Conservation (phyloP, 37 sponge, comb jelly and placozoan genomes). For the Cladorhizidae sp. region DNA sequence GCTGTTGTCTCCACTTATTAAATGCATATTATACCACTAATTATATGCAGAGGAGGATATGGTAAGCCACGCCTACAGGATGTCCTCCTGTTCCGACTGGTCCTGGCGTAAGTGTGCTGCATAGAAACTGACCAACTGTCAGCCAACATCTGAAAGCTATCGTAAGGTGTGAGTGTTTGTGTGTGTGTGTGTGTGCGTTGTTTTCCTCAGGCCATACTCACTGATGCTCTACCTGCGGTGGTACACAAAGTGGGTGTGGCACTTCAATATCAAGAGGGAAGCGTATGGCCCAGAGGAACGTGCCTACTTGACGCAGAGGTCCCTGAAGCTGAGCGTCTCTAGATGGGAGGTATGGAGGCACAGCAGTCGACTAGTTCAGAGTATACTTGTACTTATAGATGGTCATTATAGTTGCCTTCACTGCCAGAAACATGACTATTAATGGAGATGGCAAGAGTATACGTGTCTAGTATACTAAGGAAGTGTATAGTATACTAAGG, state of each 20-base stretch:
- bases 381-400: no score
- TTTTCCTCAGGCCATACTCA: constrained; percentile 53
- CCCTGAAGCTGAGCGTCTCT: constrained; percentile 17
- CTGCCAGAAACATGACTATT: no score
- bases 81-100: constrained; percentile 45
- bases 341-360: constrained; percentile 68
- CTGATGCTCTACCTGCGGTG: constrained; percentile 34
- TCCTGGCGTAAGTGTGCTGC: constrained; percentile 43
- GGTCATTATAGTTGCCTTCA: no score
- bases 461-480: no score
- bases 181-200: background rate
- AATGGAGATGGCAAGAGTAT: no score
- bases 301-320: constrained; percentile 56
- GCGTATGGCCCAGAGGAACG: constrained; percentile 59
- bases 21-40: background rate
- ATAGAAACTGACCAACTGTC: no score
- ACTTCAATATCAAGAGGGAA: constrained; percentile 31
- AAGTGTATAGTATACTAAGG: no score
- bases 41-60: constrained; percentile 53
- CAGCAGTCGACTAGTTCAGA: no score
- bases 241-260: constrained; percentile 62
- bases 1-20: no score
- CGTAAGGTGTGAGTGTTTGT: no score
- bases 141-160: no score
- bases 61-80: constrained; percentile 54